Evolutionary conservation across 1,140 invertebrate genomes (phyloP), one percentile per base, ranked within the genome.

Genomic region (Mya arenaria): DNA sequence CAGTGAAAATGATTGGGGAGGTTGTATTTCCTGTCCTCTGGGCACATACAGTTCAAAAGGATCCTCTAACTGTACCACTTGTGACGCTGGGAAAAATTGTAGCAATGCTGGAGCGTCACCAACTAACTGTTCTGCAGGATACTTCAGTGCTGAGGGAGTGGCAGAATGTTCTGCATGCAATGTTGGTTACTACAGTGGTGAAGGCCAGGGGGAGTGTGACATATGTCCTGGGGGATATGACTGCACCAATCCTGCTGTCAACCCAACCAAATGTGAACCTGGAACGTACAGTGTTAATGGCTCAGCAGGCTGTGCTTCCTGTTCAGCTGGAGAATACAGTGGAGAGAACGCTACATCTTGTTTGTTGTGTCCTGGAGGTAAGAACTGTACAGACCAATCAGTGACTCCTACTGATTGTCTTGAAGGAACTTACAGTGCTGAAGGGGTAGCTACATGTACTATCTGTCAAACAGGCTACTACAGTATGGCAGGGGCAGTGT

Each of bases 141-240:
- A 25, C 1, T 86, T 79, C 39, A 86, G 85, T 66, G 0, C 15
- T 3, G 25, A 56, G 41, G 86, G 82, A 15, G 48, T 62, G 15
- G 13, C 55, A 2, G 60, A 34, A 13, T 88, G 86, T 56, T 60
- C 30, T 4, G 2, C 23, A 25, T 88, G 85, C 41, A 10, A 19
- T 15, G 30, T 39, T 32, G 87, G 85, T 13, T 68, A 39, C 23
- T 84, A 82, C 65, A 82, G 80, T 66, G 48, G n/a, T 39, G 32
- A 32, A 30, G 82, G 81, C 10, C 39, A 69, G 8, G 63, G 48
- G 32, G 39, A 32, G 25, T 87, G 85, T 72, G 44, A 77, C 39
- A 69, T 52, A 3, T 90, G 89, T 82, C 68, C 87, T 41, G 74
- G 81, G 25, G 89, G 89, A n/a, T 80, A 82, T 1, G 19, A 85